Conservation (phyloP, 2,113 vertebrate genomes). For the Hypocryptadius cinnamomeus region DNA sequence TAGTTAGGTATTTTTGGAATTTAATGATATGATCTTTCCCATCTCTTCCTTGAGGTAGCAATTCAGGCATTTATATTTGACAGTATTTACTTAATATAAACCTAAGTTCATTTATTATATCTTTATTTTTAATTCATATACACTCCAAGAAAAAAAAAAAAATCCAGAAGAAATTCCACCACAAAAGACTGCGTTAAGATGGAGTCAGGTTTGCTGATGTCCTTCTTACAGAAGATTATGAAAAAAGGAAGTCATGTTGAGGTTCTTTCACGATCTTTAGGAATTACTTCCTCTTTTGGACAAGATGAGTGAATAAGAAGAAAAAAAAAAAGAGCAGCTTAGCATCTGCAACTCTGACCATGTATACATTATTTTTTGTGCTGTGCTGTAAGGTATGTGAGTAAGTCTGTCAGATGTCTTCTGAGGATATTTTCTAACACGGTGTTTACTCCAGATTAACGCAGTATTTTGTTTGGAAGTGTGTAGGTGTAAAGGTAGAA, state of each 20-base stretch:
- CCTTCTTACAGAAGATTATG: neutral
- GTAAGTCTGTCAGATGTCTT: neutral
- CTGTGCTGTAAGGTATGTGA: neutral
- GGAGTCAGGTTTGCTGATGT: constrained; percentile 28
- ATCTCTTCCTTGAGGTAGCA: constrained; percentile 15
- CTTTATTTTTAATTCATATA: constrained; percentile 31
- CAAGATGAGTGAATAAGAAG: neutral
- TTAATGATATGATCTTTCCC: neutral
- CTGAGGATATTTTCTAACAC: neutral
- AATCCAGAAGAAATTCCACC: neutral
- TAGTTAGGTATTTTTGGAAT: neutral
- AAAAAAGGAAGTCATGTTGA: neutral
- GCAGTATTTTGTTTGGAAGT: constrained; percentile 57
- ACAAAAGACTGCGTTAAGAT: constrained; percentile 54
- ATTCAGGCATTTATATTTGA: constrained; percentile 42
- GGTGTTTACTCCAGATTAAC: constrained; percentile 52
- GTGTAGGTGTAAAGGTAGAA: neutral
- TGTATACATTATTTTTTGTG: neutral
- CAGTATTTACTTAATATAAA: constrained; percentile 40
- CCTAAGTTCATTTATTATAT: neutral
- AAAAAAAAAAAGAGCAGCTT: neutral
- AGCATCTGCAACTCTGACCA: constrained; percentile 41
- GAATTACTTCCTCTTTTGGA: constrained; percentile 29
- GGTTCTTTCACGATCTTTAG: neutral
- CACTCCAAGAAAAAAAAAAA: neutral